Conservation (phyloP, 2,888 invertebrate species). For the Ophion obscuratus region DNA sequence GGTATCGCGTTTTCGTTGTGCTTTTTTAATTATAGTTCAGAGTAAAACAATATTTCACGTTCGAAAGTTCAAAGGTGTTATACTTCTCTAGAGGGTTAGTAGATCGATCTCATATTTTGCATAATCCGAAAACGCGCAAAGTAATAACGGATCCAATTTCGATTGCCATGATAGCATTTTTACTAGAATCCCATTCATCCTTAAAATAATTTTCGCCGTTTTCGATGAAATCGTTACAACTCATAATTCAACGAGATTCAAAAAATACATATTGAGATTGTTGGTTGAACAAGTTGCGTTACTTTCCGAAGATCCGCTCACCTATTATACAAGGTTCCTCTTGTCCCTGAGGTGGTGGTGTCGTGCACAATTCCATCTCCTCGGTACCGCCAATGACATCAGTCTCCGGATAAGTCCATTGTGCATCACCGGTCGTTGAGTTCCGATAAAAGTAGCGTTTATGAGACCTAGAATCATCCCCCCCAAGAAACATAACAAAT, state of each 20-base stretch:
- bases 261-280: not conserved
- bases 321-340: constrained; percentile 77
- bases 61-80: too few species aligned
- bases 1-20: too few species aligned
- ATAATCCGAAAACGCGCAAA: too few species aligned
- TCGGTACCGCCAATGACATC: constrained; percentile 85
- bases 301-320: constrained; percentile 33
- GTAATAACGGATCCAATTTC: too few species aligned
- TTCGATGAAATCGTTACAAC: too few species aligned
- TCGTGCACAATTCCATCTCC: constrained; percentile 87
- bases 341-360: constrained; percentile 85
- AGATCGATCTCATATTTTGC: too few species aligned
- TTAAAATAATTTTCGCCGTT: too few species aligned
- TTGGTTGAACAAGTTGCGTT: not conserved
- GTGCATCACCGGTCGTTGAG: constrained; percentile 86
- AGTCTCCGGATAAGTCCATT: constrained; percentile 88
- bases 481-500: constrained; percentile 69
- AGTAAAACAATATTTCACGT: too few species aligned
- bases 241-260: not conserved
- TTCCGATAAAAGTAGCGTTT: constrained; percentile 89
- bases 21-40: too few species aligned
- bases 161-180: too few species aligned
- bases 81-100: too few species aligned
- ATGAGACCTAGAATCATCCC: constrained; percentile 86
- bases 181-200: too few species aligned